These are phyloP conservation scores for Gonatopus flavifemur DNA, from an alignment of 1,140 invertebrate genomes.

Conservation along the genomic window DNA sequence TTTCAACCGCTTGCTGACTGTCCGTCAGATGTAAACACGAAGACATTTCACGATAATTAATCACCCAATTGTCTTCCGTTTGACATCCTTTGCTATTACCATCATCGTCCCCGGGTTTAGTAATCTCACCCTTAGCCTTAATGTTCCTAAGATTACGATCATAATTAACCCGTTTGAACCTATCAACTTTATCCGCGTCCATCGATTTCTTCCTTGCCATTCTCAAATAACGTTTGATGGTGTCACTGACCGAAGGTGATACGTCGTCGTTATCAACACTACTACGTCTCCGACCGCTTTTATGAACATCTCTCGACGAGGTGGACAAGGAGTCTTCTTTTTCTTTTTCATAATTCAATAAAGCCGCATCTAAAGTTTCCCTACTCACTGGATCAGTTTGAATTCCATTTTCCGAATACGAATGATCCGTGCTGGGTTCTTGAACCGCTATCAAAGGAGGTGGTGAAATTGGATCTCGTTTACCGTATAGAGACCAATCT, in stretches of 20 bases:
- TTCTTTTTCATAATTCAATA: slow-evolving; percentile 40
- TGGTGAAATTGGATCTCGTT: slow-evolving; percentile 55
- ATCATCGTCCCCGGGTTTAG: slow-evolving; percentile 71
- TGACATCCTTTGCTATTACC: slow-evolving; percentile 73
- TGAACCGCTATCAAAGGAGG: slow-evolving; percentile 71
- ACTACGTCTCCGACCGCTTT: slow-evolving; percentile 62
- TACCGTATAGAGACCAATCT: slow-evolving; percentile 8
- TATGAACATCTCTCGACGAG: slow-evolving; percentile 38
- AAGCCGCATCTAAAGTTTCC: slow-evolving; percentile 55
- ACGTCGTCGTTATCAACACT: slow-evolving; percentile 82
- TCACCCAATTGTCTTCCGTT: slow-evolving; percentile 73
- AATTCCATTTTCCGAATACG: slow-evolving; percentile 56
- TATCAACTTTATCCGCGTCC: slow-evolving; percentile 75
- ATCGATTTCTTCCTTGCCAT: slow-evolving; percentile 85
- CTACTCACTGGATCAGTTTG: slow-evolving; percentile 67
- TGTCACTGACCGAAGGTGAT: slow-evolving; percentile 81
- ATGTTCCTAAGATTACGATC: slow-evolving; percentile 82
- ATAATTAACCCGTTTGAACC: slow-evolving; percentile 86
- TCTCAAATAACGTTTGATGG: slow-evolving; percentile 78
- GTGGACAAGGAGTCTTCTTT: slow-evolving; percentile 29
- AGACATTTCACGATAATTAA: slow-evolving; percentile 51
- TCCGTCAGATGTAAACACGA: no score
- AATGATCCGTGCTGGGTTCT: slow-evolving; percentile 60
- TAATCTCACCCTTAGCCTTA: slow-evolving; percentile 75
- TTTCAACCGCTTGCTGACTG: slow-evolving; percentile 38